Percentiles rank a stretch among this genome's conserved stretches.
Evolutionary conservation across 2,888 invertebrate species (phyloP).

Genomic region (Hofmannophila pseudospretella): DNA sequence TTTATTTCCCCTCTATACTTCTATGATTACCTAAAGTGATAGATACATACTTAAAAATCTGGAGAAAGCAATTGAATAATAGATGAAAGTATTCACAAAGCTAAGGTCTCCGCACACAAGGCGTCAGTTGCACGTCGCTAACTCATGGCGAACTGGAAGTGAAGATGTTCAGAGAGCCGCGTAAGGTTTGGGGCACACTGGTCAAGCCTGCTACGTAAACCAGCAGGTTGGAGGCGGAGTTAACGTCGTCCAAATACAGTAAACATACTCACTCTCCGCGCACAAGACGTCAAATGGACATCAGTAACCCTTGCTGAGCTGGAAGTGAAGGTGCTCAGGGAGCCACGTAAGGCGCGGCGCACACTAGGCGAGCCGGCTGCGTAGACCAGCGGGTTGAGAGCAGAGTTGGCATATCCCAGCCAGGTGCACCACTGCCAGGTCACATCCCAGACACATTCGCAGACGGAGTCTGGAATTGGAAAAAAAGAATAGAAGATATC

Average conservation of each 20-base stretch:
- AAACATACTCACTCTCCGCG: no score
- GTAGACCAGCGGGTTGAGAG: conserved; percentile 83
- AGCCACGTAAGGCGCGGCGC: conserved; percentile 43
- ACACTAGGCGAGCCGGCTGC: conserved; percentile 72
- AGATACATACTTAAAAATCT: no score
- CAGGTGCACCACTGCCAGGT: conserved; percentile 81
- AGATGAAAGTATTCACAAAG: no score
- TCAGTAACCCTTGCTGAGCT: conserved; percentile 29
- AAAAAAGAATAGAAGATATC: no score
- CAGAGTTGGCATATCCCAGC: conserved; percentile 83
- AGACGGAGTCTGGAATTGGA: conserved; percentile 54
- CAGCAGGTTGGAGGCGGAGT: conserved; percentile 83
- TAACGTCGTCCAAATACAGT: conserved; percentile 83
- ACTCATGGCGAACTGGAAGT: conserved; percentile 23
- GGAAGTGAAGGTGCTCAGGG: conserved; percentile 23
- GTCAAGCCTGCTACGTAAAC: conserved; percentile 80
- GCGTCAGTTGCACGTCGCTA: conserved; percentile 33
- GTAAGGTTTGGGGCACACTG: conserved; percentile 50
- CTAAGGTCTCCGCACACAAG: conserved; percentile 23
- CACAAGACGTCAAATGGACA: conserved; percentile 28
- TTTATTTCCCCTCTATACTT: no score
- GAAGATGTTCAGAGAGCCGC: conserved; percentile 29
- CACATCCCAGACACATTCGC: conserved; percentile 68
- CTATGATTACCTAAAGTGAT: no score
- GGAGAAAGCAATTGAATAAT: no score